These are phyloP conservation scores for Cyrtonyx montezumae DNA, from an alignment of 2,113 vertebrate species.

Conservation along the genomic window DNA sequence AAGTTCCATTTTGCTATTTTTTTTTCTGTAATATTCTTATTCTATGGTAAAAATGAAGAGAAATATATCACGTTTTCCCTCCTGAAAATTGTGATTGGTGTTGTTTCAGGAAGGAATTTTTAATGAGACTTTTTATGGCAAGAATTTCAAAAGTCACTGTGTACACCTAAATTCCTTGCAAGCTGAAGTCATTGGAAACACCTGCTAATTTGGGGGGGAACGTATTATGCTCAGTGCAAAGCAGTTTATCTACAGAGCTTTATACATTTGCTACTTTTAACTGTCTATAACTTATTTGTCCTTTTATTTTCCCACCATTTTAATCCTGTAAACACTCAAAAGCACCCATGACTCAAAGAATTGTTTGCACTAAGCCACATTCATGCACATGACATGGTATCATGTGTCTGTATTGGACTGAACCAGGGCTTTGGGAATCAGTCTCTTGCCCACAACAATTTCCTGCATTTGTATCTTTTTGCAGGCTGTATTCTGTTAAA, in stretches of 20 bases:
- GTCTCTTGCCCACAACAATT: not conserved
- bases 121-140: not conserved
- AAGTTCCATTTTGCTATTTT: not conserved
- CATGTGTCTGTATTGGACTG: not conserved
- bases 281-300: not conserved
- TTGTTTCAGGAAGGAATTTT: not conserved
- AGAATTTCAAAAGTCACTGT: not conserved
- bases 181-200: not conserved
- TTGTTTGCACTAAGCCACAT: not conserved
- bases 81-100: not conserved
- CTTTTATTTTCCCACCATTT: not conserved
- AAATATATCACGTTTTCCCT: not conserved
- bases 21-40: not conserved
- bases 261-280: not conserved
- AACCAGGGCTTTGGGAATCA: not conserved
- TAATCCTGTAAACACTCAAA: not conserved
- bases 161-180: not conserved
- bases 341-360: not conserved
- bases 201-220: not conserved
- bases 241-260: not conserved
- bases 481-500: not conserved
- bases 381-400: not conserved
- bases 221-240: not conserved
- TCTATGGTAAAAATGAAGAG: not conserved
- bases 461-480: not conserved